Evolutionary conservation across 2,797 vertebrate species (phyloP).

Genomic region (Kryptopterus vitreolus): DNA sequence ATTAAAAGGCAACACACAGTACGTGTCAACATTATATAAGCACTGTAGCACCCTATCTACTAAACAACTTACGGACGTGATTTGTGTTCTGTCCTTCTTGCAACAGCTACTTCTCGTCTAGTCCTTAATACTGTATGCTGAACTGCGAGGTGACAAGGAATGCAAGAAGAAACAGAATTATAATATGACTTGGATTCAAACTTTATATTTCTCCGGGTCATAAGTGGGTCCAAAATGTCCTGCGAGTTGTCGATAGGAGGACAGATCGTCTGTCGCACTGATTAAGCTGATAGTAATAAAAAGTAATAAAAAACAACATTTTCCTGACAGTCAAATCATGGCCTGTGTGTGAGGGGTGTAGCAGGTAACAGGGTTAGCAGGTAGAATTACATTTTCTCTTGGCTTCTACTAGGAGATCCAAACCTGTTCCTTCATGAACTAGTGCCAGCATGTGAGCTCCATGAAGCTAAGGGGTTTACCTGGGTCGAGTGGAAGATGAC

Average conservation of each 20-base stretch:
- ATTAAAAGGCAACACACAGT: background rate
- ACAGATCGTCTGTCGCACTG: background rate
- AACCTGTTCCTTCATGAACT: too few relatives aligned
- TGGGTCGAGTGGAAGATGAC: too few relatives aligned
- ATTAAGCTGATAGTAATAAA: background rate
- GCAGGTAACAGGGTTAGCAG: too few relatives aligned
- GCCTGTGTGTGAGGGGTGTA: background rate
- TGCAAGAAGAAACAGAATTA: background rate
- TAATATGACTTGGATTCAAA: background rate
- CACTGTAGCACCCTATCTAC: background rate
- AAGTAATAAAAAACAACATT: too few relatives aligned
- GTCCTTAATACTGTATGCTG: background rate
- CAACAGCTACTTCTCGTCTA: background rate
- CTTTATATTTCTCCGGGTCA: background rate
- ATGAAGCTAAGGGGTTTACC: too few relatives aligned
- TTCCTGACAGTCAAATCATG: background rate
- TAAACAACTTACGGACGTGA: background rate
- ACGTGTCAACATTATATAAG: too few relatives aligned
- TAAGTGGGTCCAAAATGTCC: background rate
- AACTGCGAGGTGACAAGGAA: background rate
- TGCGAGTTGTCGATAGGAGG: background rate
- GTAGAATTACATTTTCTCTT: too few relatives aligned
- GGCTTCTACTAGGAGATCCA: too few relatives aligned
- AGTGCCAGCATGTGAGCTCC: too few relatives aligned
- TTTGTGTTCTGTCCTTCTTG: background rate